phyloP scores from a whole-genome alignment of 2,797 vertebrate species.

The Sphenodon punctatus region DNA sequence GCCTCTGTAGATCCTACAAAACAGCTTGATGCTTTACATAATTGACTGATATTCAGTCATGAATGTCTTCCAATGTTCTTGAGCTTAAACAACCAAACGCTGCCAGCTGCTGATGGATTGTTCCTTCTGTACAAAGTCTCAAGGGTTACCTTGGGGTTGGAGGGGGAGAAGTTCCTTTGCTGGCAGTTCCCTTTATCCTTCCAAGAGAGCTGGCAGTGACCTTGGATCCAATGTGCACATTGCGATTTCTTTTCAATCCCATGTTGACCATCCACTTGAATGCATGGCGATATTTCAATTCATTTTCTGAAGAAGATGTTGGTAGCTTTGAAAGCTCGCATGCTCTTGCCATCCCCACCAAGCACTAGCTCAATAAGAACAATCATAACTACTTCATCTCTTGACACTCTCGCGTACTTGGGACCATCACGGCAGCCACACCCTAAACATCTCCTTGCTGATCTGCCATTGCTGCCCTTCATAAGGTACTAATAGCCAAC shows the following conservation, averaged over 20 bases:
- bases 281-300: constrained; percentile 36
- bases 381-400: too few species aligned
- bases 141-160: constrained; percentile 38
- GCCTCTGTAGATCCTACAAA: constrained; percentile 6
- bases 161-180: constrained; percentile 31
- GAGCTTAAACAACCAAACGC: background rate
- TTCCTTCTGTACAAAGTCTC: constrained; percentile 2
- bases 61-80: constrained; percentile 26
- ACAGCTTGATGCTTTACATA: constrained; percentile 39
- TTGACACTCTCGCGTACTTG: too few species aligned
- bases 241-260: constrained; percentile 20
- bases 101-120: constrained; percentile 21
- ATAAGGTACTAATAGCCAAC: too few species aligned
- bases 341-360: too few species aligned
- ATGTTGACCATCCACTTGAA: constrained; percentile 50
- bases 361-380: too few species aligned
- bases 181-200: constrained; percentile 47
- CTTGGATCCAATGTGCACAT: constrained; percentile 36
- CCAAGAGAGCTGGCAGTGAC: constrained; percentile 26
- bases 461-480: too few species aligned
- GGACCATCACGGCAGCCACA: too few species aligned
- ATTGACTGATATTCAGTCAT: constrained; percentile 4
- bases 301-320: too few species aligned
- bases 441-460: too few species aligned
- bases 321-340: too few species aligned